phyloP scores from a whole-genome alignment of 2,888 invertebrate species.

The Heteromyza rotundicornis region DNA sequence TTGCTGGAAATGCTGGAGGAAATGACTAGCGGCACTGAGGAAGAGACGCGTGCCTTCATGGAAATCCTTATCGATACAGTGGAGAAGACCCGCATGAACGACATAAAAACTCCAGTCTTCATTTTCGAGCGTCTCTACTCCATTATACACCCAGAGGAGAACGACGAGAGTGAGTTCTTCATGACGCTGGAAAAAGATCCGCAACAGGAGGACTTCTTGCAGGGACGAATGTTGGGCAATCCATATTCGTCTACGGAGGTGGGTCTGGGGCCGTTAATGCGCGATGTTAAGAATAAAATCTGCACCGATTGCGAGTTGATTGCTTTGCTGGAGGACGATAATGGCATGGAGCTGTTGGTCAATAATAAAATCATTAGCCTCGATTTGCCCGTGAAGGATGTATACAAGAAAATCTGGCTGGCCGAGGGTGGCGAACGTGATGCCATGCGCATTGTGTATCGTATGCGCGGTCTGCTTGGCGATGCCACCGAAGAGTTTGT shows the following conservation, averaged over 20 bases:
- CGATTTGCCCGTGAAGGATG: constrained; percentile 94
- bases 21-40: constrained; percentile 94
- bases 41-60: constrained; percentile 97
- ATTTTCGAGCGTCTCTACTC: constrained; percentile 97
- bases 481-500: constrained; percentile 99
- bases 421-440: constrained; percentile 90
- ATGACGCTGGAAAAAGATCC: constrained; percentile 97
- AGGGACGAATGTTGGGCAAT: constrained; percentile 96
- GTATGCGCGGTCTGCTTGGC: constrained; percentile 96
- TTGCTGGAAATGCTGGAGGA: constrained; percentile 90
- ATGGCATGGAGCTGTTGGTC: constrained; percentile 97
- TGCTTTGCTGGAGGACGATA: constrained; percentile 97
- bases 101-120: constrained; percentile 95
- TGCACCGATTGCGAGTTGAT: constrained; percentile 97
- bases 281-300: constrained; percentile 98
- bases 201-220: constrained; percentile 96
- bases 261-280: constrained; percentile 95
- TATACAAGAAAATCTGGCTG: constrained; percentile 83
- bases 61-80: constrained; percentile 95
- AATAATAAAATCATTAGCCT: constrained; percentile 98
- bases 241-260: constrained; percentile 94
- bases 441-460: constrained; percentile 96
- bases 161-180: constrained; percentile 96
- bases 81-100: constrained; percentile 86
- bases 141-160: constrained; percentile 96